Percentiles rank a stretch among this genome's conserved stretches.
phyloP scores from a whole-genome alignment of 2,113 vertebrate species.

The Ovibos moschatus region DNA sequence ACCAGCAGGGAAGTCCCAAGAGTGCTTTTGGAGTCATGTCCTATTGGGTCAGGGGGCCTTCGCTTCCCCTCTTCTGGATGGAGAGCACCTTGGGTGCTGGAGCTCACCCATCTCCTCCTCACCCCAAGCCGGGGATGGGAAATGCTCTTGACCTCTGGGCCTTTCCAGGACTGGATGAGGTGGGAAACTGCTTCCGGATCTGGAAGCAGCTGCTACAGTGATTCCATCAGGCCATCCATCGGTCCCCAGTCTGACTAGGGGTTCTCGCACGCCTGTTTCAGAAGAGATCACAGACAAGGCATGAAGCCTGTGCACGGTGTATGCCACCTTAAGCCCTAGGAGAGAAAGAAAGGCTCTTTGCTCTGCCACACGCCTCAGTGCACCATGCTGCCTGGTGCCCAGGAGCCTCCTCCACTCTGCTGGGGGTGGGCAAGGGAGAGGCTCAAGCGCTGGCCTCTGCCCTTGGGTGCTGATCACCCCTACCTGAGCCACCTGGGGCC shows the following conservation, averaged over 20 bases:
- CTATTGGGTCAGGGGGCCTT: background rate
- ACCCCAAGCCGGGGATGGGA: fast-evolving
- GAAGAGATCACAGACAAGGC: background rate
- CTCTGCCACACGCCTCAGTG: background rate
- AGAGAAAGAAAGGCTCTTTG: background rate
- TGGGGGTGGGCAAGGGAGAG: background rate
- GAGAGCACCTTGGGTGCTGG: background rate
- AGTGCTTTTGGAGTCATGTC: background rate
- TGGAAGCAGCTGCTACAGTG: background rate
- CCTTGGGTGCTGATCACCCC: background rate
- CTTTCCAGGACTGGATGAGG: background rate
- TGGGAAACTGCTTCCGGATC: background rate
- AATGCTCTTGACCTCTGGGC: background rate
- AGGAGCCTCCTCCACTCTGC: no score
- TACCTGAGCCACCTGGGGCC: background rate
- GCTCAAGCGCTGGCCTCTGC: background rate
- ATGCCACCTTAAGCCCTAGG: background rate
- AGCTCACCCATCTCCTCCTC: background rate
- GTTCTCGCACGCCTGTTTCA: fast-evolving
- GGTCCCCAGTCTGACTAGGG: fast-evolving
- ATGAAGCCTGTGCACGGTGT: background rate
- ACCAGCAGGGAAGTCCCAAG: background rate
- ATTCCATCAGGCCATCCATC: no score
- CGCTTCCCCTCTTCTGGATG: background rate
- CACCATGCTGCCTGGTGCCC: background rate